These are phyloP conservation scores for Caenorhabditis uteleia DNA, from an alignment of 2,888 invertebrate species.

Conservation along the genomic window DNA sequence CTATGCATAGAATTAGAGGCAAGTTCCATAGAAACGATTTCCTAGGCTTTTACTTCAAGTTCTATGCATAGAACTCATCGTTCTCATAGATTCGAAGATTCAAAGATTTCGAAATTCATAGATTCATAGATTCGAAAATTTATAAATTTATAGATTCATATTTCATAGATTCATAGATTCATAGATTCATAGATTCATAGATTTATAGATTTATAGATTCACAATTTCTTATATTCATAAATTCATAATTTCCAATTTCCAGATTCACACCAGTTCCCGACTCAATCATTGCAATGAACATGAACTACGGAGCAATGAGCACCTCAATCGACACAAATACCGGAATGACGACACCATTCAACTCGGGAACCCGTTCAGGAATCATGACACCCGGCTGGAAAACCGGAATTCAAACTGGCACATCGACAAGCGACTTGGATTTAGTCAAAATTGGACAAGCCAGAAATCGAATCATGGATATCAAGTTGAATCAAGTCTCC, in stretches of 20 bases:
- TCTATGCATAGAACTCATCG: too few species aligned
- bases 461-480: slow-evolving; percentile 97
- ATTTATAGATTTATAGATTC: too few species aligned
- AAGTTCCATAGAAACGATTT: too few species aligned
- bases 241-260: slow-evolving; percentile 6
- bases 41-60: too few species aligned
- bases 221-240: not conserved
- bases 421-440: slow-evolving; percentile 80
- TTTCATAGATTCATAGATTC: too few species aligned
- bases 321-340: slow-evolving; percentile 81
- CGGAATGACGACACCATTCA: slow-evolving; percentile 55
- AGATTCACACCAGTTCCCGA: slow-evolving; percentile 94
- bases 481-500: slow-evolving; percentile 87
- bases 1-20: too few species aligned
- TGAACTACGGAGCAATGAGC: slow-evolving; percentile 73
- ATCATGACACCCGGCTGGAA: slow-evolving; percentile 81
- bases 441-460: slow-evolving; percentile 98
- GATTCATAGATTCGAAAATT: too few species aligned
- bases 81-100: too few species aligned
- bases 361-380: slow-evolving; percentile 56
- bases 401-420: slow-evolving; percentile 73
- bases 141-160: slow-evolving; percentile 9
- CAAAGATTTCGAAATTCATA: too few species aligned
- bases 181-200: too few species aligned
- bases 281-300: slow-evolving; percentile 86